phyloP scores from a whole-genome alignment of 2,113 vertebrate species.

The Chrysochloris asiatica region DNA sequence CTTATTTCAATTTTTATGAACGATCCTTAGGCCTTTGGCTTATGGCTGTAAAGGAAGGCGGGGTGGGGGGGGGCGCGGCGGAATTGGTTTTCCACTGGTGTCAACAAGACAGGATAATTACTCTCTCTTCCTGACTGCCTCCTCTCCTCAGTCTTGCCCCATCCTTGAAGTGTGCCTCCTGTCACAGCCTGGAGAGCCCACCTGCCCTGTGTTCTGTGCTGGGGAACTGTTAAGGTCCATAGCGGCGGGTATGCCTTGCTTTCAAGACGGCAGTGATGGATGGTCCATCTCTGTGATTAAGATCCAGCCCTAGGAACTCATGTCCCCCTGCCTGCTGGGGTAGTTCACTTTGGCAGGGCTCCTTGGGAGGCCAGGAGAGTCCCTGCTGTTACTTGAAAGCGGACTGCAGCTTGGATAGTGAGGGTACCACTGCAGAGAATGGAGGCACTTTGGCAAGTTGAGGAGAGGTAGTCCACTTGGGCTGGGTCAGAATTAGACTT shows the following conservation, averaged over 20 bases:
- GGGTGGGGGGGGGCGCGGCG: not conserved
- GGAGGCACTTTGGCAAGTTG: not conserved
- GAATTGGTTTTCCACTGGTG: not conserved
- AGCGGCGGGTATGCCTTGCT: not conserved
- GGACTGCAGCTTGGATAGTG: not conserved
- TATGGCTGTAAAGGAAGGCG: too few species aligned
- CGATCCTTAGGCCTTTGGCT: too few species aligned
- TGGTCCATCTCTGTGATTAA: not conserved
- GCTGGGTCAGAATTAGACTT: fast-evolving
- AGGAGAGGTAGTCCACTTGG: fast-evolving
- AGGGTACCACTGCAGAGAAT: not conserved
- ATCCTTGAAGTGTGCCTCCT: not conserved
- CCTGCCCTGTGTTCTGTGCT: fast-evolving
- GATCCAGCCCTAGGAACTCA: not conserved
- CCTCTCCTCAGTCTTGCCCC: too few species aligned
- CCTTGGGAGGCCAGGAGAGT: fast-evolving
- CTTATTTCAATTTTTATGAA: not conserved
- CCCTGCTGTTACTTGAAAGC: not conserved
- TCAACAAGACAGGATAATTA: not conserved
- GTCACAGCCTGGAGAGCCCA: not conserved
- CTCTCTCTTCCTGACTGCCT: not conserved
- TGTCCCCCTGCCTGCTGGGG: not conserved
- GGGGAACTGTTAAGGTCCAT: too few species aligned
- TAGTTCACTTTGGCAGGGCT: not conserved
- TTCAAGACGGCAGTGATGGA: fast-evolving